Conservation (phyloP, 2,113 vertebrate genomes). For the Podarcis cretensis region DNA sequence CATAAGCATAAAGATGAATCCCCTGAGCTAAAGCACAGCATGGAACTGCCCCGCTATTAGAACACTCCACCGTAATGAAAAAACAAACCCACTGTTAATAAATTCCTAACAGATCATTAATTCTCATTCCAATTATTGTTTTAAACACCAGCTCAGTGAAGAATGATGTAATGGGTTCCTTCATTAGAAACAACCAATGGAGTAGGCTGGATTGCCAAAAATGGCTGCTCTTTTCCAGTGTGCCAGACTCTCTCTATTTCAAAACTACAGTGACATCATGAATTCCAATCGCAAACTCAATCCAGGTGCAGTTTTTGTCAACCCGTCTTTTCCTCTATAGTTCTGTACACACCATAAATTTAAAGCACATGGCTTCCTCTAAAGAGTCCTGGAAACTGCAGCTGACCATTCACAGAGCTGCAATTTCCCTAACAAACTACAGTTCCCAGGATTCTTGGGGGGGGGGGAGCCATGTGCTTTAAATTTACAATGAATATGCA, state of each 20-base stretch:
- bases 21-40: slow-evolving; percentile 40
- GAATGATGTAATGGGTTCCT: neutral
- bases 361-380: no score
- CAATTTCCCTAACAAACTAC: no score
- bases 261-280: no score
- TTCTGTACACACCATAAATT: no score
- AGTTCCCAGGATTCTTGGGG: no score
- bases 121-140: slow-evolving; percentile 34
- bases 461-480: no score
- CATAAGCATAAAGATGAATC: slow-evolving; percentile 34
- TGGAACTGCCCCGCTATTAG: neutral
- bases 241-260: neutral
- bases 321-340: no score
- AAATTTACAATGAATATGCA: no score
- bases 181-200: neutral
- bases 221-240: neutral
- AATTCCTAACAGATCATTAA: slow-evolving; percentile 30
- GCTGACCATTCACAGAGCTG: no score
- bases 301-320: neutral
- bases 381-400: no score
- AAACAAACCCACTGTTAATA: neutral
- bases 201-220: neutral
- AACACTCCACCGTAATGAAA: neutral
- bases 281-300: neutral
- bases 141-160: slow-evolving; percentile 17